phyloP scores from a whole-genome alignment of 2,797 vertebrate species.

The Thalassophryne amazonica region DNA sequence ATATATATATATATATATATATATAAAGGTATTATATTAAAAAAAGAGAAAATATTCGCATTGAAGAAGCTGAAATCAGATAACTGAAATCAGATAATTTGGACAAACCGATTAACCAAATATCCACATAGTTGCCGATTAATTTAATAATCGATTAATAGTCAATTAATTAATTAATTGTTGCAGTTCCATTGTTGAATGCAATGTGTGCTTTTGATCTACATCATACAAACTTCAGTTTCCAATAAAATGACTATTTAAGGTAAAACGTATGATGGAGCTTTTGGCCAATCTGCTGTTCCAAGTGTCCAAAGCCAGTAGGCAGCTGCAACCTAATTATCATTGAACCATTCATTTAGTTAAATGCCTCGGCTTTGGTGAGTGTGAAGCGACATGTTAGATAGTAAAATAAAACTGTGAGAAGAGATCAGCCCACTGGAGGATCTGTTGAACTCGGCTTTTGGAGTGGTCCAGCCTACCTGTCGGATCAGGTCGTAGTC shows the following conservation, averaged over 20 bases:
- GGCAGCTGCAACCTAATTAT: constrained; percentile 7
- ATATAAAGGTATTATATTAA: too few species aligned
- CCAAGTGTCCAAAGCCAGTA: not conserved
- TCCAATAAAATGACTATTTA: constrained; percentile 15
- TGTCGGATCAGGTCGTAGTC: constrained; percentile 91
- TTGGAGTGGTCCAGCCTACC: constrained; percentile 72
- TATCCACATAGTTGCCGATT: too few species aligned
- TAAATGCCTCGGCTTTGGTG: not conserved
- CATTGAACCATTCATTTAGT: constrained; percentile 6
- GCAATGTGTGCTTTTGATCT: constrained; percentile 13
- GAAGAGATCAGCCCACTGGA: too few species aligned
- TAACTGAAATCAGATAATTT: too few species aligned
- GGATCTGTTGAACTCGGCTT: too few species aligned
- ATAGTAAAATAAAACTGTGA: not conserved
- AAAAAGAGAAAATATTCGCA: too few species aligned
- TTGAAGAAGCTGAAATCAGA: too few species aligned
- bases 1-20: too few species aligned
- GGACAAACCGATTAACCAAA: too few species aligned
- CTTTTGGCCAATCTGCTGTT: not conserved
- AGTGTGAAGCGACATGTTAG: not conserved
- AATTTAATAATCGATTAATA: too few species aligned
- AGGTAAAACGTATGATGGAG: constrained; percentile 10
- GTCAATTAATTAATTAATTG: too few species aligned
- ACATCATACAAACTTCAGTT: constrained; percentile 24
- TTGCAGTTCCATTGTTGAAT: too few species aligned